Conservation (phyloP, 2,113 vertebrate species). For the Alectura lathami region DNA sequence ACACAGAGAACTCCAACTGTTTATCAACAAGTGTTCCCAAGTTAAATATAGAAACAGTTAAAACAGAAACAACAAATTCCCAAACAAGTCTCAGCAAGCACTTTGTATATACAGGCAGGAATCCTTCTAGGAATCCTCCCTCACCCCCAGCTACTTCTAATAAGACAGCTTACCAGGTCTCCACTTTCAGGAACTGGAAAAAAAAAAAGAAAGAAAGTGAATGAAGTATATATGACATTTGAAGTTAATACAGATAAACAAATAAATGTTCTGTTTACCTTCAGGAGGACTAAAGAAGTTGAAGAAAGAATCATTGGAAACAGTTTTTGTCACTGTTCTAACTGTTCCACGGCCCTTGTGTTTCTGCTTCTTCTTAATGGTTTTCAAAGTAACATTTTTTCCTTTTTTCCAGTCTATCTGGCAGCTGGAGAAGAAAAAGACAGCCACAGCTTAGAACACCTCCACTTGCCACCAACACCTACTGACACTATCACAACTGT, state of each 20-base stretch:
- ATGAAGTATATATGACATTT: background rate
- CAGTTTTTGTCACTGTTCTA: constrained; percentile 96
- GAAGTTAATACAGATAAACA: background rate
- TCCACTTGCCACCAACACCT: background rate
- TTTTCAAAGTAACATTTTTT: constrained; percentile 98
- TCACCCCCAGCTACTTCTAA: background rate
- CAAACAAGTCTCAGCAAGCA: background rate
- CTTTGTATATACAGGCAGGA: background rate
- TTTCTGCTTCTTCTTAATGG: constrained; percentile 99
- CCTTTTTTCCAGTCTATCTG: constrained; percentile 98
- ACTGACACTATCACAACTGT: background rate
- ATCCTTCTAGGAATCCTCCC: background rate
- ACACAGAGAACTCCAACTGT: background rate
- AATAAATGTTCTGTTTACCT: constrained; percentile 72
- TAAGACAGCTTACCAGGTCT: constrained; percentile 86
- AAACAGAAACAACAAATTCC: background rate
- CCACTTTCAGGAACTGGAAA: constrained; percentile 91
- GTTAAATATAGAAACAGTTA: background rate
- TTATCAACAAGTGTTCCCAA: background rate
- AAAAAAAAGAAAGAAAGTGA: constrained; percentile 6
- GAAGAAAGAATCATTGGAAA: constrained; percentile 98
- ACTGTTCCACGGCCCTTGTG: constrained; percentile 98
- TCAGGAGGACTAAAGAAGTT: constrained; percentile 98
- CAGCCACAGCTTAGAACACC: background rate
- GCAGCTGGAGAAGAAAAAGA: constrained; percentile 78